A percentile compares a stretch with the other conserved stretches of the same genome.
Conservation (phyloP, 2,113 vertebrate species). For the Sakesphorus luctuosus region DNA sequence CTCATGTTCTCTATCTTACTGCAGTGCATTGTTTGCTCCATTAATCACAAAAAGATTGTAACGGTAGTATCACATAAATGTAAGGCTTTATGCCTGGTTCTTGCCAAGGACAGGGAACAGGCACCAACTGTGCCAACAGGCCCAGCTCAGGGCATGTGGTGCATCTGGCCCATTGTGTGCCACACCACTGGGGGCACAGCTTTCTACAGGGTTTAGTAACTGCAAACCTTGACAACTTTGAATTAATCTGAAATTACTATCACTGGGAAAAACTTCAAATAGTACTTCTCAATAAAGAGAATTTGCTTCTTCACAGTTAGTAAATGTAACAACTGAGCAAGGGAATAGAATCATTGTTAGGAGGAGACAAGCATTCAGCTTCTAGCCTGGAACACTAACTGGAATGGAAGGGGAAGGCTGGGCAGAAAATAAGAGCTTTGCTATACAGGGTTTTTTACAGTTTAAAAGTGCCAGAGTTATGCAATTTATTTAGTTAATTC, state of each 20-base stretch:
- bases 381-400: neutral
- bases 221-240: neutral
- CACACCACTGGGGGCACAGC: neutral
- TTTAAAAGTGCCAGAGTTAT: neutral
- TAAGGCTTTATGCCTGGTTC: neutral
- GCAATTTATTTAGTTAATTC: neutral
- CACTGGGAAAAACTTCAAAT: neutral
- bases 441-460: neutral
- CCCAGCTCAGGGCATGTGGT: neutral
- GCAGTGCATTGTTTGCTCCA: conserved; percentile 24
- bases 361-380: neutral
- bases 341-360: neutral
- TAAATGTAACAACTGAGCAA: neutral
- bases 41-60: conserved; percentile 40
- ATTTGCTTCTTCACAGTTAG: neutral
- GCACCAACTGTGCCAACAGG: neutral
- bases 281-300: neutral
- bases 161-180: neutral
- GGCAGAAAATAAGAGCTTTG: neutral
- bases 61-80: neutral
- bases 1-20: neutral
- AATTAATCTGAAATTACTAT: neutral
- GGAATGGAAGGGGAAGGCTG: neutral
- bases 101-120: neutral
- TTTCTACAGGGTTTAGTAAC: neutral